phyloP scores from a whole-genome alignment of 2,888 invertebrate genomes.

The Nomada lathburiana region DNA sequence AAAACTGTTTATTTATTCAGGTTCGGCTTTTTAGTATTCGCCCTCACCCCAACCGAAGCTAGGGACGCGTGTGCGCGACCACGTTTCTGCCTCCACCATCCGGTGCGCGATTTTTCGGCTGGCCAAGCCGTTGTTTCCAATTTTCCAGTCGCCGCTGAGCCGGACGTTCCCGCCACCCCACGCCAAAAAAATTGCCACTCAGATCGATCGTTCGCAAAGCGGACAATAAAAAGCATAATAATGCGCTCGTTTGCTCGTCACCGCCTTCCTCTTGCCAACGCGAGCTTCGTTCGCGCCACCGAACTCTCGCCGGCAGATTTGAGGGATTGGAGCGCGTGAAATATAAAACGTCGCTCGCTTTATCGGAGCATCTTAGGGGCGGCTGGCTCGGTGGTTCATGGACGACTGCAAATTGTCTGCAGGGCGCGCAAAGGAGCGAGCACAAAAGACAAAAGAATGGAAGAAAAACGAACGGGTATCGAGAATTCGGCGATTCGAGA shows the following conservation, averaged over 20 bases:
- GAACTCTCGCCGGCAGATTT: background rate
- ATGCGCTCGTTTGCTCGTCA: constrained; percentile 21
- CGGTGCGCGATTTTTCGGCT: constrained; percentile 74
- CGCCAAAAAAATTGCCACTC: constrained; percentile 64
- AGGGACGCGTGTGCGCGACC: constrained; percentile 39
- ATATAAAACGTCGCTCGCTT: too few relatives aligned
- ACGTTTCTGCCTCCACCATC: constrained; percentile 47
- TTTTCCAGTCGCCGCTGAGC: constrained; percentile 64
- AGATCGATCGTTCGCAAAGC: constrained; percentile 45
- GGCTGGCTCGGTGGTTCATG: too few relatives aligned
- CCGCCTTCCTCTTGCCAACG: background rate
- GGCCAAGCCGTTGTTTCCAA: constrained; percentile 74
- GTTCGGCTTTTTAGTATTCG: constrained; percentile 82
- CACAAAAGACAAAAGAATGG: too few relatives aligned
- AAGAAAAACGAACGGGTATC: background rate
- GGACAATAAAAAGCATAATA: constrained; percentile 42
- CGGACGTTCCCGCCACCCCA: constrained; percentile 23
- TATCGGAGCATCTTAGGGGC: too few relatives aligned
- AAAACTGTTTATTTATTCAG: constrained; percentile 85
- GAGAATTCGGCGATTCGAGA: constrained; percentile 17
- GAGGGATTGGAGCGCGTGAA: too few relatives aligned
- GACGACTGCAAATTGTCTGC: too few relatives aligned
- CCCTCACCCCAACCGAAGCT: constrained; percentile 63
- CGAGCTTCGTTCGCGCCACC: background rate
- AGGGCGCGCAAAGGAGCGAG: too few relatives aligned